Evolutionary conservation across 1,140 invertebrate genomes (phyloP).

Genomic region (Pseudomyrmex cubaensis): DNA sequence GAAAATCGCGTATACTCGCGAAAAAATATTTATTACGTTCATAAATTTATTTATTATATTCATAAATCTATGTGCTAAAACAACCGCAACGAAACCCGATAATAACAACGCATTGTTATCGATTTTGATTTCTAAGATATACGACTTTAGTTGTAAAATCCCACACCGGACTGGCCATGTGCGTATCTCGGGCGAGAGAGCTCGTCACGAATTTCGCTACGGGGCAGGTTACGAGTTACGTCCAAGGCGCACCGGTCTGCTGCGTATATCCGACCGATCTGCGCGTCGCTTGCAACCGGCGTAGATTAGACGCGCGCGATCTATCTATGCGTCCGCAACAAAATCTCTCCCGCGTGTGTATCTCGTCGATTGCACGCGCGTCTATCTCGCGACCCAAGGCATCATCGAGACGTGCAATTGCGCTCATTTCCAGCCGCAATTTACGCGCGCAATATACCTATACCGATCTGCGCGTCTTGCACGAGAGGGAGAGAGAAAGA

Average conservation of each 20-base stretch:
- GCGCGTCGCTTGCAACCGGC: constrained; percentile 28
- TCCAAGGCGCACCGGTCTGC: background rate
- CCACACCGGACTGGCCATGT: background rate
- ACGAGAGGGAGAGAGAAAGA: background rate
- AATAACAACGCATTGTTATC: background rate
- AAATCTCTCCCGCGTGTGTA: constrained; percentile 48
- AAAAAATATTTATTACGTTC: too few species aligned
- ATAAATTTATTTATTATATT: too few species aligned
- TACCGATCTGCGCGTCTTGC: constrained; percentile 36
- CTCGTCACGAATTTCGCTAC: constrained; percentile 38
- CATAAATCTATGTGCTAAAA: background rate
- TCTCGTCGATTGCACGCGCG: constrained; percentile 28
- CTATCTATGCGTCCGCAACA: constrained; percentile 38
- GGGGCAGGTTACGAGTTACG: constrained; percentile 44
- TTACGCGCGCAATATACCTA: constrained; percentile 28
- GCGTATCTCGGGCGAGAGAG: background rate
- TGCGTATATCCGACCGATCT: constrained; percentile 28
- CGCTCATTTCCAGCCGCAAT: constrained; percentile 45
- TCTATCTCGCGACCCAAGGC: constrained; percentile 30
- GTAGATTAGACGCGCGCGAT: constrained; percentile 33
- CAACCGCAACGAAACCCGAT: background rate
- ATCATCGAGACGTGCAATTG: constrained; percentile 44
- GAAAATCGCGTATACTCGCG: too few species aligned
- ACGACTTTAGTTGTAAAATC: background rate
- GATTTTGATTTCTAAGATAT: background rate